Evolutionary conservation across 2,797 vertebrate genomes (phyloP).

Genomic region (Rhinogobio ventralis): DNA sequence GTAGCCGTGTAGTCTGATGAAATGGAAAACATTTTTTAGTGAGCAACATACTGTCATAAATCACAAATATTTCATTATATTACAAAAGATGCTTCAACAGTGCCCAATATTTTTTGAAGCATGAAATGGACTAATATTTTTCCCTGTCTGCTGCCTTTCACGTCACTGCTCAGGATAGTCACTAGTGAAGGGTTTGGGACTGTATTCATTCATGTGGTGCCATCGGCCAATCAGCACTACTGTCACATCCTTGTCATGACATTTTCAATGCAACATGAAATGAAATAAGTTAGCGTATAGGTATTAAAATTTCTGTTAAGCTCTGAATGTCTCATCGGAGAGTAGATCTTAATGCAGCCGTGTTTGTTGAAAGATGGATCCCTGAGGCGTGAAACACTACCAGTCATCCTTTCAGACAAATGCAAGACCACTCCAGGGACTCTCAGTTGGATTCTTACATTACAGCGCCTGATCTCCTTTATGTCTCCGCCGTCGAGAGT

Average conservation of each 20-base stretch:
- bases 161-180: background rate
- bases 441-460: slow-evolving; percentile 41
- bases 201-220: background rate
- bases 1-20: background rate
- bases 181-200: background rate
- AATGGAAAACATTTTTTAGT: background rate
- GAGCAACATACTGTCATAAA: slow-evolving; percentile 3
- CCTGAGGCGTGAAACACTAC: slow-evolving; percentile 45
- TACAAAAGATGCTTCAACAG: background rate
- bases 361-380: slow-evolving; percentile 35
- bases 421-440: slow-evolving; percentile 40
- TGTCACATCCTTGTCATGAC: background rate
- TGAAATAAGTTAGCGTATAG: background rate
- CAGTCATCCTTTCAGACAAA: slow-evolving; percentile 39
- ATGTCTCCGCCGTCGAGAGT: slow-evolving; percentile 10
- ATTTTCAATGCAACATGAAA: background rate
- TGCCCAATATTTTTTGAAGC: slow-evolving; percentile 10
- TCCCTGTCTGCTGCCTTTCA: slow-evolving; percentile 6
- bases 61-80: background rate
- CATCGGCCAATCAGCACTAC: background rate
- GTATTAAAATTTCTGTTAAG: background rate
- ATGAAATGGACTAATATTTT: slow-evolving; percentile 22
- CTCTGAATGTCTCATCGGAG: slow-evolving; percentile 2
- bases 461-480: slow-evolving; percentile 31
- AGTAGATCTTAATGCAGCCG: slow-evolving; percentile 2